Base-by-base conservation (phyloP, 2,888 invertebrate species). In the Nudaria mundana region DNA sequence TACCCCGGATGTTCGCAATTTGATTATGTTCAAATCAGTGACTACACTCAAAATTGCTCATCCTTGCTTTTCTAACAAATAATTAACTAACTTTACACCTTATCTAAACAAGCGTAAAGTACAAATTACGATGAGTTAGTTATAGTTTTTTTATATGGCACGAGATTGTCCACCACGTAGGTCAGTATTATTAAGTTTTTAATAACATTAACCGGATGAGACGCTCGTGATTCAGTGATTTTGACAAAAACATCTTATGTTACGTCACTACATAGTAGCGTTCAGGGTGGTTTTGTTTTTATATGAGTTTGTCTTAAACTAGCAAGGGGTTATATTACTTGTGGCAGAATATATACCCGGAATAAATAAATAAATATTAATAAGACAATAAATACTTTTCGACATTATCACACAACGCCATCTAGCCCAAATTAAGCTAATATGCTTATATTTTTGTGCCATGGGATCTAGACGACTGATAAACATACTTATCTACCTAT, bases 1-100 rank as follows among this genome's bases (percentile, higher is more conserved):
- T 68, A 82, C 85, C 82, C 87, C 87, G 88, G 87, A 87, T 85
- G 87, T 85, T 66, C 79, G 81, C 87, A 83, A 87, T 87, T 84
- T 84, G 60, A 80, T 79, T 84, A 77, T 69, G 80, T 83, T 73
- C 87, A 70, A 76, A 62, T 76, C 87, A 86, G 75, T 86, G 85
- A 83, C 75, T 78, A 84, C 83, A 84, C 85, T 83, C 74, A 81
- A 85, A 79, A 85, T 81, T 85, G 84, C 82, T 81, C 86, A 87
- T 83, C 83, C 77, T 75, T 71, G 11, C 31, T 75, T 61, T 66
- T n/a, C 15, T 12, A 6, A 1, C 3, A 3, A 33, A 1, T 6
- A 37, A 62, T 44, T 52, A 3, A 33, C 1, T 6, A 37, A 62
- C 43, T 52, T 40, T 56, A 3, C 54, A 49, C 59, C 48, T 34